phyloP scores from a whole-genome alignment of 2,113 vertebrate genomes.

The Piprites chloris region DNA sequence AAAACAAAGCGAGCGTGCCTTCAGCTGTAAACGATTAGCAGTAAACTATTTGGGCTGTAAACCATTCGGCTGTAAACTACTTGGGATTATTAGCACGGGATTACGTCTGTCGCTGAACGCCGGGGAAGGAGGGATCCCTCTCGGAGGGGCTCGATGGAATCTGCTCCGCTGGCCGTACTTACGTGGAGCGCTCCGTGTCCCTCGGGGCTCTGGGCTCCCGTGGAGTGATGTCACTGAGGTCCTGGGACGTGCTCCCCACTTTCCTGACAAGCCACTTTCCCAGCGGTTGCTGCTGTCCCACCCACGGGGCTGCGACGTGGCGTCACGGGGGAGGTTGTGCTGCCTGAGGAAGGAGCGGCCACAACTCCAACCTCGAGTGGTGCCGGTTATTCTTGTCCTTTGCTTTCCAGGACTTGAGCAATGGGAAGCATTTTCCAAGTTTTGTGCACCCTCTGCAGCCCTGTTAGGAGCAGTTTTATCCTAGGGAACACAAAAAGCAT shows the following conservation, averaged over 20 bases:
- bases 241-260: background rate
- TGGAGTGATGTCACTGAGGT: fast-evolving
- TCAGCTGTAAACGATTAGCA: background rate
- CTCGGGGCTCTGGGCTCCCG: fast-evolving
- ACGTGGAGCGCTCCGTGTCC: background rate
- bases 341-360: background rate
- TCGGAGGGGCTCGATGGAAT: background rate
- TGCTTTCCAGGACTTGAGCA: background rate
- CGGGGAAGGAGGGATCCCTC: background rate
- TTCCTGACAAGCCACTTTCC: background rate
- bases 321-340: background rate
- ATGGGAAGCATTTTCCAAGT: background rate
- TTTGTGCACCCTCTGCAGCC: background rate
- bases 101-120: fast-evolving
- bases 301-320: background rate
- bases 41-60: too few relatives aligned
- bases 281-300: background rate
- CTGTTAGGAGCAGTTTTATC: background rate
- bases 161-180: background rate
- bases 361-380: fast-evolving
- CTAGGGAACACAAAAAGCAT: background rate
- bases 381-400: background rate
- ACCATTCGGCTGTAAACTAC: too few relatives aligned
- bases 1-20: background rate
- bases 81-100: fast-evolving